Base-by-base conservation (phyloP, 2,888 invertebrate genomes). In the Subacronicta megacephala region DNA sequence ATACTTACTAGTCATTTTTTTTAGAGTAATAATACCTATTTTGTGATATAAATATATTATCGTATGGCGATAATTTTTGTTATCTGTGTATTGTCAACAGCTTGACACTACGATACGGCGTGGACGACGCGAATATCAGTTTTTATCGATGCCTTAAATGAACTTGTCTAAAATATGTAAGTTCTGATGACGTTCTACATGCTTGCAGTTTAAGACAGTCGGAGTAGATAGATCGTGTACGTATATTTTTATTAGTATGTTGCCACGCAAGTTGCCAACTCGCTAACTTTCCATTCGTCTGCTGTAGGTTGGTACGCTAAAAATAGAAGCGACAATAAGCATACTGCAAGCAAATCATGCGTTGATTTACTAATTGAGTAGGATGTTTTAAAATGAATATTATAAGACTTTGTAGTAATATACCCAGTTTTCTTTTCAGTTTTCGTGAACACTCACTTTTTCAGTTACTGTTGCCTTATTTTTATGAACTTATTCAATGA, bases 251-350 rank as follows among this genome's bases (percentile, higher is more conserved):
- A 31, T 31, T 31, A 1, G 83, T 62, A 44, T 43, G 38, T 45
- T 35, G 43, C 69, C 43, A 40, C 23, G 45, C 50, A 40, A 36
- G 43, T 88, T 90, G 88, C 90, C 88, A 89, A 85, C 85, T 85
- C 87, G 88, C 85, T 88, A 86, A 90, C 92, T 92, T 92, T 92
- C 91, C 90, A 92, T 88, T 92, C 85, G 88, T 82, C 80, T 84
- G 83, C 82, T 77, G 47, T 61, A 75, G 78, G 74, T 85, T 82
- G 47, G 76, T 83, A 80, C 73, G 87, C 89, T 91, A 90, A 88
- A 92, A 90, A 91, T 92, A 92, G 86, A 84, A 78, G 74, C 81
- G 80, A 88, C 85, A 86, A 86, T 88, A 84, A 84, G 82, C 82
- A 83, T 77, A 75, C 81, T 83, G 85, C 87, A 84, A 80, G 81